A percentile compares a stretch with the other conserved stretches of the same genome.
phyloP scores from a whole-genome alignment of 2,113 vertebrate genomes.

The Prochilodus magdalenae region DNA sequence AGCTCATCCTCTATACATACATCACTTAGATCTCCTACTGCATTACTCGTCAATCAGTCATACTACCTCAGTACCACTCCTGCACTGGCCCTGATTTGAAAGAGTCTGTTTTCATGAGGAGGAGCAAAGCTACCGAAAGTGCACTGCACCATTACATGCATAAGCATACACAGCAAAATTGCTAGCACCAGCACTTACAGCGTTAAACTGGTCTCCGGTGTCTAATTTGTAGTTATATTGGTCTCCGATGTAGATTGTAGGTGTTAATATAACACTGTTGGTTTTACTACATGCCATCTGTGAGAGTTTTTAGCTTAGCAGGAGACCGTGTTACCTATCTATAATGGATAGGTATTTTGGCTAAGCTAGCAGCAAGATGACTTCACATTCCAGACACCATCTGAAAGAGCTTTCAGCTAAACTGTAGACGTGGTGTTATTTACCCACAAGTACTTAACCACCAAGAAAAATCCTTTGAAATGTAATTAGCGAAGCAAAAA shows the following conservation, averaged over 20 bases:
- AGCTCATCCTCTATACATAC: background rate
- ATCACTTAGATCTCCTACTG: background rate
- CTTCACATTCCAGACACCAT: background rate
- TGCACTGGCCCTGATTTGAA: background rate
- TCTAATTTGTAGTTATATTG: background rate
- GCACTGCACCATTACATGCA: background rate
- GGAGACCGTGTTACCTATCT: conserved; percentile 3
- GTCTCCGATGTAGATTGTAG: background rate
- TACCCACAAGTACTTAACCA: background rate
- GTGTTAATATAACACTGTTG: conserved; percentile 16
- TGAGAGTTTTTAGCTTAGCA: background rate
- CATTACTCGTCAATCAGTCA: background rate
- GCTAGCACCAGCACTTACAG: background rate
- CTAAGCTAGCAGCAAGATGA: background rate
- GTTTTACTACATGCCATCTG: conserved; percentile 13
- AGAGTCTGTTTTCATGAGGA: background rate
- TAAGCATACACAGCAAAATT: background rate
- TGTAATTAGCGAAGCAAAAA: background rate
- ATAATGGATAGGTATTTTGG: background rate
- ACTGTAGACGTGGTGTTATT: background rate
- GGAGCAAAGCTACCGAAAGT: background rate
- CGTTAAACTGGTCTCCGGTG: background rate
- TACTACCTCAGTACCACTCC: background rate
- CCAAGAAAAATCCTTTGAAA: background rate
- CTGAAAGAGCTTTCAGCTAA: background rate